Evolutionary conservation across 2,888 invertebrate genomes (phyloP).

Genomic region (Bellardia bayeri): DNA sequence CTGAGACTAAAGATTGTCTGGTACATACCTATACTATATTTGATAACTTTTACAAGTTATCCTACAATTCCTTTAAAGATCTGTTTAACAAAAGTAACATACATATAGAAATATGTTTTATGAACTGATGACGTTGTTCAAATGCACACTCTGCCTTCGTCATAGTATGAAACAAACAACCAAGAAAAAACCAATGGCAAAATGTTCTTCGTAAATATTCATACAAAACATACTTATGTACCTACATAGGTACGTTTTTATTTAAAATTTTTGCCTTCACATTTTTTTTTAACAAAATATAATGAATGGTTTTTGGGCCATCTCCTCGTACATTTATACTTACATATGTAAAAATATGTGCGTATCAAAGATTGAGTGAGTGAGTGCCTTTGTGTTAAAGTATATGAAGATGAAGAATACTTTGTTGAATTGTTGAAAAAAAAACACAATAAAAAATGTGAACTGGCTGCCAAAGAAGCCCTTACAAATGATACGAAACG

Average conservation of each 20-base stretch:
- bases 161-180: slow-evolving; percentile 9
- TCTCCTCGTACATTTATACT: background rate
- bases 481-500: slow-evolving; percentile 60
- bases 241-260: background rate
- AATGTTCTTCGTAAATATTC: slow-evolving; percentile 40
- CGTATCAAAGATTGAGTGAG: slow-evolving; percentile 13
- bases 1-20: too few species aligned
- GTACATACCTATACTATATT: too few species aligned
- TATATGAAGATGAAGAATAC: background rate
- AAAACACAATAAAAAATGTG: slow-evolving; percentile 11
- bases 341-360: background rate
- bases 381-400: background rate
- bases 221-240: background rate
- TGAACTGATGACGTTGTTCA: slow-evolving; percentile 44
- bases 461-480: slow-evolving; percentile 66
- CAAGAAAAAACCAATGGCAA: slow-evolving; percentile 35
- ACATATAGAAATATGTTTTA: slow-evolving; percentile 37
- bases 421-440: slow-evolving; percentile 18
- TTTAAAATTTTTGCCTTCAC: slow-evolving; percentile 41
- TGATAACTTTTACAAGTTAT: too few species aligned
- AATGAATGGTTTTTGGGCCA: slow-evolving; percentile 66
- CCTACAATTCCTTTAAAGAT: slow-evolving; percentile 30
- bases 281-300: slow-evolving; percentile 41
- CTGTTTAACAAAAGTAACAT: slow-evolving; percentile 8
- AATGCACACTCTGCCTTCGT: slow-evolving; percentile 33